phyloP scores from a whole-genome alignment of 2,113 vertebrate species.

The Neogobius melanostomus region DNA sequence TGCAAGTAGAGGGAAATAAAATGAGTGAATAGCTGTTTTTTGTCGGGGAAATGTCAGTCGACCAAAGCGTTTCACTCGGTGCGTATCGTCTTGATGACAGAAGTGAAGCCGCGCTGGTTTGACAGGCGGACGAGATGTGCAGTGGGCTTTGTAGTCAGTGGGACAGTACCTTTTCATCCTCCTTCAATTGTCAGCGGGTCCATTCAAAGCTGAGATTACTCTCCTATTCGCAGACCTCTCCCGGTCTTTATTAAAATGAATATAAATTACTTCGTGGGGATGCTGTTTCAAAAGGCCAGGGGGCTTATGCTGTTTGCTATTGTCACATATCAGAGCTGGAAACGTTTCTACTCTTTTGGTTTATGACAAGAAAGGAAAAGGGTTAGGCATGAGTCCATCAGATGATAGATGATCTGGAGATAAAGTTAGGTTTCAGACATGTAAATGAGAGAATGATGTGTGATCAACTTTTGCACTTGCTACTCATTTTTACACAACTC shows the following conservation, averaged over 20 bases:
- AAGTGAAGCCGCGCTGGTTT: conserved; percentile 5
- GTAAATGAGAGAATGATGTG: too few species aligned
- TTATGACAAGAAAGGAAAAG: too few species aligned
- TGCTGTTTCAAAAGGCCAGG: not conserved
- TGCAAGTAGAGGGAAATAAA: not conserved
- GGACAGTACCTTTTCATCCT: conserved; percentile 24
- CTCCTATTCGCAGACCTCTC: conserved; percentile 3
- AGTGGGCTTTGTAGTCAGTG: conserved; percentile 16
- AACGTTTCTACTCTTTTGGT: not conserved
- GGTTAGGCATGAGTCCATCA: too few species aligned
- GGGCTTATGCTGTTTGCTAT: not conserved
- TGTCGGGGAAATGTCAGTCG: not conserved
- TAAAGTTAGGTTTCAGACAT: too few species aligned
- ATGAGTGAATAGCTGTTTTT: not conserved
- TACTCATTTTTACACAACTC: too few species aligned
- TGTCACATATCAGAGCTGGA: not conserved
- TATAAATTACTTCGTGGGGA: conserved; percentile 19
- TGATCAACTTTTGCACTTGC: too few species aligned
- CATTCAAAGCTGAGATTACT: conserved; percentile 33
- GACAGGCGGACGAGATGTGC: conserved; percentile 8
- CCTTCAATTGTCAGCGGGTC: conserved; percentile 33
- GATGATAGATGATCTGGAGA: too few species aligned
- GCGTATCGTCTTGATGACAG: conserved; percentile 20
- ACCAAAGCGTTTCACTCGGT: not conserved
- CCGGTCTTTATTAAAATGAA: conserved; percentile 19